Percentiles rank a stretch among this genome's conserved stretches.
Evolutionary conservation across 2,888 invertebrate species (phyloP).

Genomic region (Eurois occulta): DNA sequence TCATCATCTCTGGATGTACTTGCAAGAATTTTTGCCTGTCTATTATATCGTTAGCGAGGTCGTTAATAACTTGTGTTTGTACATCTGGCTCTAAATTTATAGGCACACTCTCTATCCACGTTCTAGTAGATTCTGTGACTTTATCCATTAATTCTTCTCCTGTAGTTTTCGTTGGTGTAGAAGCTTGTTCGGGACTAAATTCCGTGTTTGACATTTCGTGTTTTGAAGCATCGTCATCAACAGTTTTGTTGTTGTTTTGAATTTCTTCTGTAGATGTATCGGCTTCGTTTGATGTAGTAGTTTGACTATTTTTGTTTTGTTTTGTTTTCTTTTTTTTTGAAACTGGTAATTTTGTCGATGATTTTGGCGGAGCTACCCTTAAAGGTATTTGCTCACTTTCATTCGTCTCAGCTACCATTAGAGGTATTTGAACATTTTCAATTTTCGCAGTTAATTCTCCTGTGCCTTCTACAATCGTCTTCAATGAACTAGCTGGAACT

Average conservation of each 20-base stretch:
- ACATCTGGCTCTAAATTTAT: conserved; percentile 57
- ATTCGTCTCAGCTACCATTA: background rate
- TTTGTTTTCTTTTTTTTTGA: background rate
- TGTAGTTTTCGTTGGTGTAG: conserved; percentile 24
- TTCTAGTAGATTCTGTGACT: conserved; percentile 1
- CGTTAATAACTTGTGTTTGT: conserved; percentile 64
- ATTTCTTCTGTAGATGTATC: background rate
- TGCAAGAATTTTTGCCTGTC: conserved; percentile 77
- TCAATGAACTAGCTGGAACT: background rate
- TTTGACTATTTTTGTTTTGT: background rate
- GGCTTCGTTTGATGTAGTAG: background rate
- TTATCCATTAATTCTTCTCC: background rate
- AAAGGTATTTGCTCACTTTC: background rate
- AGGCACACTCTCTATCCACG: conserved; percentile 64
- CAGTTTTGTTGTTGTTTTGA: background rate
- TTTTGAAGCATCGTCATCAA: background rate
- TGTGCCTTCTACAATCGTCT: conserved; percentile 9
- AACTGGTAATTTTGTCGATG: background rate
- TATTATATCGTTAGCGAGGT: conserved; percentile 73
- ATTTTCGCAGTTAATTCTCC: background rate
- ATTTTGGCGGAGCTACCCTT: background rate
- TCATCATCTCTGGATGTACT: conserved; percentile 67
- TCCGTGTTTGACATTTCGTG: background rate
- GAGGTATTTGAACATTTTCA: conserved; percentile 12
- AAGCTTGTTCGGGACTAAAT: conserved; percentile 30